A percentile compares a stretch with the other conserved stretches of the same genome.
Conservation (phyloP, 2,888 invertebrate genomes). For the Sinotaia quadrata region DNA sequence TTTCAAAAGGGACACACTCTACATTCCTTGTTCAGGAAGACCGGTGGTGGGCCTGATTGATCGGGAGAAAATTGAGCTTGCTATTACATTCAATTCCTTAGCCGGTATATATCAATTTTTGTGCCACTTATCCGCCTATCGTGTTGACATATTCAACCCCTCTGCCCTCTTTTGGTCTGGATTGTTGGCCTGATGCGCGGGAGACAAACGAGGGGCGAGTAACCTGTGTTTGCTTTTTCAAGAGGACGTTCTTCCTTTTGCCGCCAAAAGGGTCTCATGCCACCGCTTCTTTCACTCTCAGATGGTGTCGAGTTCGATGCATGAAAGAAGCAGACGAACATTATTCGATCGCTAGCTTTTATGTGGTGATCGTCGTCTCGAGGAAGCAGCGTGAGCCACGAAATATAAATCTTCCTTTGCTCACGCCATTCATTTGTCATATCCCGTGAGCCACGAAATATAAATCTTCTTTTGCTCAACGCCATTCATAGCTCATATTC, state of each 20-base stretch:
- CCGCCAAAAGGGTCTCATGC: slow-evolving; percentile 4
- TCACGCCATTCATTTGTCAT: too few relatives aligned
- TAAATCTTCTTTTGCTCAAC: too few relatives aligned
- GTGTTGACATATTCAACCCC: slow-evolving; percentile 22
- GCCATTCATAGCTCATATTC: too few relatives aligned
- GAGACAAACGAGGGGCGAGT: slow-evolving; percentile 15
- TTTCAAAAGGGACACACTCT: background rate
- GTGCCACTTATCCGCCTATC: slow-evolving; percentile 16
- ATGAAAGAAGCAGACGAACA: background rate
- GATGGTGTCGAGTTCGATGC: background rate
- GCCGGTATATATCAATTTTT: slow-evolving; percentile 25
- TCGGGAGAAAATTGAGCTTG: slow-evolving; percentile 5
- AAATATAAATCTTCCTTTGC: background rate
- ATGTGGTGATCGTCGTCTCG: background rate
- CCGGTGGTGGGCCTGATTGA: slow-evolving; percentile 11
- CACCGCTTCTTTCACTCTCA: background rate
- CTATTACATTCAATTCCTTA: slow-evolving; percentile 10
- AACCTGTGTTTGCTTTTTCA: slow-evolving; percentile 5
- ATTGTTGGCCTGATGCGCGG: background rate
- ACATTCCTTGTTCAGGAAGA: background rate
- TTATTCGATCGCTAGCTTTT: background rate
- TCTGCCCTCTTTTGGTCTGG: background rate
- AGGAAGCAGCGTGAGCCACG: background rate
- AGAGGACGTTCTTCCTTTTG: slow-evolving; percentile 6
- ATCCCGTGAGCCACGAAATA: too few relatives aligned